Percentiles rank a stretch among this genome's conserved stretches.
Evolutionary conservation across 2,113 vertebrate genomes (phyloP).

Genomic region (Paracanthobrama guichenoti): DNA sequence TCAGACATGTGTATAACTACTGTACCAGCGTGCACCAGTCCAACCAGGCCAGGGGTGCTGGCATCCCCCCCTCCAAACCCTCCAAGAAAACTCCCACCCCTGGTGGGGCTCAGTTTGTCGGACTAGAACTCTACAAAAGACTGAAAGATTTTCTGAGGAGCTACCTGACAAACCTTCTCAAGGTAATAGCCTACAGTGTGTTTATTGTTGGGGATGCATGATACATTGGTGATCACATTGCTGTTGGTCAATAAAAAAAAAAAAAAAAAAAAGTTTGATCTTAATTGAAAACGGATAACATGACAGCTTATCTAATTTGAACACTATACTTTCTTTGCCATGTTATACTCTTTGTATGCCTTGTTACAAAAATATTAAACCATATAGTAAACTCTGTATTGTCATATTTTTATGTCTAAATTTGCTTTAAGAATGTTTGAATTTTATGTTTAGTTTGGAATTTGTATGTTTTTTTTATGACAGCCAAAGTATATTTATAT

Average conservation of each 20-base stretch:
- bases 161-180: constrained; percentile 97
- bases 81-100: constrained; percentile 95
- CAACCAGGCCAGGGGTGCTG: constrained; percentile 88
- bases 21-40: constrained; percentile 98
- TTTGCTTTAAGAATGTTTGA: background rate
- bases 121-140: constrained; percentile 95
- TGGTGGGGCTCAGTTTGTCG: constrained; percentile 96
- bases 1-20: constrained; percentile 99
- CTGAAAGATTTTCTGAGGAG: constrained; percentile 99
- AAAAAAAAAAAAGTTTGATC: too few relatives aligned
- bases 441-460: background rate
- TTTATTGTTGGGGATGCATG: background rate
- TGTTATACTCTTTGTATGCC: background rate
- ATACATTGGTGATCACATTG: background rate
- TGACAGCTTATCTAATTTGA: background rate
- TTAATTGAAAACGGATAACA: background rate
- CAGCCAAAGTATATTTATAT: background rate
- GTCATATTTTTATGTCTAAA: background rate
- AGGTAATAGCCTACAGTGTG: constrained; percentile 72
- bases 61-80: constrained; percentile 85
- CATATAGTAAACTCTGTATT: background rate
- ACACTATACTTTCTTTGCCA: too few relatives aligned
- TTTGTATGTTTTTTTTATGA: background rate
- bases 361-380: background rate
- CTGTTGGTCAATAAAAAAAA: background rate